These are phyloP conservation scores for Columba janthina DNA, from an alignment of 2,113 vertebrate species.

Conservation along the genomic window DNA sequence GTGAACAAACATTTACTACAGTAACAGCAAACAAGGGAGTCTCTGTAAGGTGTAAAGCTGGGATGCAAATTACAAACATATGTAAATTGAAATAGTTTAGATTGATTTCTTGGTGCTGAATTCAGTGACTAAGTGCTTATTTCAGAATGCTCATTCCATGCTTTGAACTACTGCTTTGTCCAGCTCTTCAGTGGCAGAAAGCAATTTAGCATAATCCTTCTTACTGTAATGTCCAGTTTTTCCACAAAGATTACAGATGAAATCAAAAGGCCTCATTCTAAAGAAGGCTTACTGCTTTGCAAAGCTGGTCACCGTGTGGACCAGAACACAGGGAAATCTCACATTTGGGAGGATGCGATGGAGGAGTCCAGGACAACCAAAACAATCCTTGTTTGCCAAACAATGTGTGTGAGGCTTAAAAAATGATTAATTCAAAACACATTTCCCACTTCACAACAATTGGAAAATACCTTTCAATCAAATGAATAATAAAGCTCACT, in stretches of 20 bases:
- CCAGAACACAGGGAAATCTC: slow-evolving; percentile 40
- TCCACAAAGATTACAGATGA: slow-evolving; percentile 57
- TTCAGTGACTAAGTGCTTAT: slow-evolving; percentile 35
- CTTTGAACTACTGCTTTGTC: slow-evolving; percentile 53
- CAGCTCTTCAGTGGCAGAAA: slow-evolving; percentile 31
- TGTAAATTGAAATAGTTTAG: slow-evolving; percentile 62
- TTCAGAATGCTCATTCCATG: slow-evolving; percentile 44
- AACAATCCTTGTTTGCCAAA: slow-evolving; percentile 28
- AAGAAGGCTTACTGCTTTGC: slow-evolving; percentile 51
- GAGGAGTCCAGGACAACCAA: slow-evolving; percentile 38
- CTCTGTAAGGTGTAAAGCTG: slow-evolving; percentile 60
- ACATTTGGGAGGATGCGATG: slow-evolving; percentile 29
- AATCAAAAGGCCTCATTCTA: slow-evolving; percentile 44
- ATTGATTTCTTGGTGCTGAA: slow-evolving; percentile 42
- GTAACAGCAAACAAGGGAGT: slow-evolving; percentile 54
- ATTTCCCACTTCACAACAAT: slow-evolving; percentile 42
- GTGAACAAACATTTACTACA: slow-evolving; percentile 57
- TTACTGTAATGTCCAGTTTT: slow-evolving; percentile 60
- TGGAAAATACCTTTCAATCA: slow-evolving; percentile 68
- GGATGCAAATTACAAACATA: slow-evolving; percentile 57
- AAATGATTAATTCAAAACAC: slow-evolving; percentile 38
- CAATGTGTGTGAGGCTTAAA: slow-evolving; percentile 8
- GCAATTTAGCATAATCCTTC: slow-evolving; percentile 65
- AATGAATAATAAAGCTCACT: slow-evolving; percentile 49
- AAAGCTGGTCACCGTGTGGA: slow-evolving; percentile 7